Evolutionary conservation across 2,888 invertebrate species (phyloP), one percentile per base, ranked within the genome.

Genomic region (Dendrolimus houi): DNA sequence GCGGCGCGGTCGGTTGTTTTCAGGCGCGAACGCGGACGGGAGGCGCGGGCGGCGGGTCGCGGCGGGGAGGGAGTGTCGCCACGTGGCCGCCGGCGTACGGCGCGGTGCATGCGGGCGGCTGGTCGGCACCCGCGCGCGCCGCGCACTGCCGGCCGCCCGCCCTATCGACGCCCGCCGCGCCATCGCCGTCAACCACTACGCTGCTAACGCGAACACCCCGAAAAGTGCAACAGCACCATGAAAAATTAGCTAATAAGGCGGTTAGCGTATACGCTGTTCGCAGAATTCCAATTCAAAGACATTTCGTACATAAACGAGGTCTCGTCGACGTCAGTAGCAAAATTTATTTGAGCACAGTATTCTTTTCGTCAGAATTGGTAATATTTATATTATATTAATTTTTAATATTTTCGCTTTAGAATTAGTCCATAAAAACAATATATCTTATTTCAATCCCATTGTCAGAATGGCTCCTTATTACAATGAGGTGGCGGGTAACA

Each of bases 111-210:
- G 70, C 64, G 67, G 70, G 72, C 83, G 79, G 73, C 77, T 77
- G 67, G 68, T 75, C 75, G 74, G 71, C 67, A 66, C 75, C 75
- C 78, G 79, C 83, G 83, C 84, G 83, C 87, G 83, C 82, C 84
- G 81, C 81, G 80, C 85, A 84, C 86, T 84, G 86, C 80, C 76
- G 74, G 69, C 60, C 63, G 57, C 62, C 59, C 59, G 57, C 29
- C 29, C 69, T 62, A 55, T 59, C 61, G 54, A 62, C 60, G 60
- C 60, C 41, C 54, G 42, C 42, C 47, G 47, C 47, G 47, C 47
- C 12, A 12, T 12, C 47, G 12, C 47, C 47, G 12, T 47, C 47
- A 47, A 47, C 8, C 47, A 7, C 9, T 12, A 10, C 47, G 9
- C 47, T 2, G 10, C 42, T 8, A 8, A 1, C 8, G 9, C 8